phyloP scores from a whole-genome alignment of 1,140 invertebrate species.

The Aporrectodea caliginosa region DNA sequence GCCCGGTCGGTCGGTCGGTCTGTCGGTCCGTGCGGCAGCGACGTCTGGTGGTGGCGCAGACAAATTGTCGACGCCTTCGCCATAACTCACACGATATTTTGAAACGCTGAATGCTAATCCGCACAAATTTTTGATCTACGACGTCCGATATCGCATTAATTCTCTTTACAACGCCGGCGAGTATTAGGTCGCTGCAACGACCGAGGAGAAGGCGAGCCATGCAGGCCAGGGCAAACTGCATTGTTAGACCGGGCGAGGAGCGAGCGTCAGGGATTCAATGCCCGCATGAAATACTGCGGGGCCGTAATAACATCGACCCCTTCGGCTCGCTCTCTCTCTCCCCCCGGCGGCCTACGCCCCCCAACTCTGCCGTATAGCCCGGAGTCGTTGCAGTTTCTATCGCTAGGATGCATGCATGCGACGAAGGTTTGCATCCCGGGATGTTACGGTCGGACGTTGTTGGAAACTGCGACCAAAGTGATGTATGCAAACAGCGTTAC shows the following conservation, averaged over 20 bases:
- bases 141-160: not conserved
- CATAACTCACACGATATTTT: not conserved
- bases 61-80: not conserved
- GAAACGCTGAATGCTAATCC: not conserved
- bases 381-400: too few relatives aligned
- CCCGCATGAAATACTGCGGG: not conserved
- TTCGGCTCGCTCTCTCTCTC: not conserved
- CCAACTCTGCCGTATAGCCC: too few relatives aligned
- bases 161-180: not conserved
- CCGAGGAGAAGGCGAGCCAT: not conserved
- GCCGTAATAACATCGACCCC: conserved; percentile 1
- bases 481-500: too few relatives aligned
- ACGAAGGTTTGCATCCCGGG: too few relatives aligned
- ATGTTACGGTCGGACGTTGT: too few relatives aligned
- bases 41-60: not conserved
- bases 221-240: too few relatives aligned
- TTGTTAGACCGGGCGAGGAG: too few relatives aligned
- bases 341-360: too few relatives aligned
- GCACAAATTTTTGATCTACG: not conserved
- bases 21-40: too few relatives aligned
- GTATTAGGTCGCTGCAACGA: not conserved
- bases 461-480: too few relatives aligned
- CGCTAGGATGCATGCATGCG: too few relatives aligned
- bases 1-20: too few relatives aligned
- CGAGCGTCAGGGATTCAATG: not conserved